Percentiles rank a stretch among this genome's conserved stretches.
These are phyloP conservation scores for Salvelinus namaycush DNA, from an alignment of 2,113 vertebrate species.

Conservation along the genomic window DNA sequence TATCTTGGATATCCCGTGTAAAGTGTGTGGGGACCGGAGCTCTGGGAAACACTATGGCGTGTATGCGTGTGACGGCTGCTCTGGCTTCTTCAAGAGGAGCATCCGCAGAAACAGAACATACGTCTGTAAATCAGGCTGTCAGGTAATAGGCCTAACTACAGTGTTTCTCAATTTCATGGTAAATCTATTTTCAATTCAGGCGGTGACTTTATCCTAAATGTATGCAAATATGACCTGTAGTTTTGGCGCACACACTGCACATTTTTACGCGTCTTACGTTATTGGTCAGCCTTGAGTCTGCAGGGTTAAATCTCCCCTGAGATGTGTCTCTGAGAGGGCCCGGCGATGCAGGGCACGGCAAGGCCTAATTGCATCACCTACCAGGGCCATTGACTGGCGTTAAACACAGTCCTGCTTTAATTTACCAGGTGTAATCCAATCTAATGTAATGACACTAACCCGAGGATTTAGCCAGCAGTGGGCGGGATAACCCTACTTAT, in stretches of 20 bases:
- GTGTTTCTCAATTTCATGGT: not conserved
- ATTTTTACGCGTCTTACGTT: constrained; percentile 42
- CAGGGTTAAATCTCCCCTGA: constrained; percentile 38
- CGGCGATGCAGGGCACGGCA: constrained; percentile 22
- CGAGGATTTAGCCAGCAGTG: constrained; percentile 69
- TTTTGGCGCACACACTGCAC: constrained; percentile 15
- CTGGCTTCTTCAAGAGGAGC: constrained; percentile 98
- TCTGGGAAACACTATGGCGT: constrained; percentile 98
- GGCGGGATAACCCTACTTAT: constrained; percentile 68
- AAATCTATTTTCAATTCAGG: not conserved
- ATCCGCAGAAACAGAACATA: constrained; percentile 96
- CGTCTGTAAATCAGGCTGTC: constrained; percentile 97
- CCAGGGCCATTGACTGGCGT: constrained; percentile 51
- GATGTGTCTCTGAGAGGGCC: constrained; percentile 37
- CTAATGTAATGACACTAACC: constrained; percentile 69
- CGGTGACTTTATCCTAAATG: not conserved
- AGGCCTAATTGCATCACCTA: constrained; percentile 58
- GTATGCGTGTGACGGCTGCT: constrained; percentile 97
- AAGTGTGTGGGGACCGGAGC: constrained; percentile 97
- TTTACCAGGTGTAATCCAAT: constrained; percentile 79
- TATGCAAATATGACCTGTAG: not conserved
- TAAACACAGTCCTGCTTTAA: constrained; percentile 61
- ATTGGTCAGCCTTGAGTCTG: constrained; percentile 2
- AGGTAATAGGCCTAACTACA: constrained; percentile 76
- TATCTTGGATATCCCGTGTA: constrained; percentile 97